Evolutionary conservation across 37 sponge, comb jelly and placozoan genomes (phyloP).

Genomic region (Ianthella basta): DNA sequence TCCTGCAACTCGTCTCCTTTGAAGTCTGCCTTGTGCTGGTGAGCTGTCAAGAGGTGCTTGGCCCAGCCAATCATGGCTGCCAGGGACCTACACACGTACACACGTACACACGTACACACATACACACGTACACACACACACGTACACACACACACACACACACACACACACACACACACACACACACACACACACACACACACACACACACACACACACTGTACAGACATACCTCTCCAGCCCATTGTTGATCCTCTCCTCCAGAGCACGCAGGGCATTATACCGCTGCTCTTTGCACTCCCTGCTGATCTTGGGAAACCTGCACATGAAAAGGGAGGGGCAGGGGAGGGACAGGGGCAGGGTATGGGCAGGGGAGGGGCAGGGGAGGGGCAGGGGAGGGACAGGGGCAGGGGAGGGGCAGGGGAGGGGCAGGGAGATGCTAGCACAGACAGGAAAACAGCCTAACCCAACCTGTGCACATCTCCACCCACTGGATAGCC

Average conservation of each 20-base stretch:
- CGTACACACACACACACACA: too few species aligned
- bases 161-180: too few species aligned
- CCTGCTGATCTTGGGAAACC: constrained; percentile 63
- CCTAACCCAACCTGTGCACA: neutral
- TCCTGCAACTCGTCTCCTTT: constrained; percentile 66
- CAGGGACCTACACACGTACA: constrained; percentile 52
- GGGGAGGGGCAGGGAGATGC: neutral
- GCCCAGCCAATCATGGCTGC: constrained; percentile 53
- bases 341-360: neutral
- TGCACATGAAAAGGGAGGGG: constrained; percentile 13
- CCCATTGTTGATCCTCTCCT: constrained; percentile 82
- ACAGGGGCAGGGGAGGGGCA: too few species aligned
- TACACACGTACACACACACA: neutral
- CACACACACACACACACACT: neutral
- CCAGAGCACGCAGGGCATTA: constrained; percentile 43
- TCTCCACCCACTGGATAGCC: constrained; percentile 60
- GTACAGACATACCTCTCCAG: constrained; percentile 64
- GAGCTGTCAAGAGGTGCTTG: constrained; percentile 49
- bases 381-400: neutral
- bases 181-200: neutral
- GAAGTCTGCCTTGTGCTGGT: constrained; percentile 91
- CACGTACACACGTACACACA: neutral
- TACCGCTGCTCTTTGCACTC: constrained; percentile 73
- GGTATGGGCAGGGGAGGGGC: neutral
- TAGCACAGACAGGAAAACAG: neutral